These are phyloP conservation scores for Catamblyrhynchus diadema DNA, from an alignment of 2,797 vertebrate species.

Conservation along the genomic window DNA sequence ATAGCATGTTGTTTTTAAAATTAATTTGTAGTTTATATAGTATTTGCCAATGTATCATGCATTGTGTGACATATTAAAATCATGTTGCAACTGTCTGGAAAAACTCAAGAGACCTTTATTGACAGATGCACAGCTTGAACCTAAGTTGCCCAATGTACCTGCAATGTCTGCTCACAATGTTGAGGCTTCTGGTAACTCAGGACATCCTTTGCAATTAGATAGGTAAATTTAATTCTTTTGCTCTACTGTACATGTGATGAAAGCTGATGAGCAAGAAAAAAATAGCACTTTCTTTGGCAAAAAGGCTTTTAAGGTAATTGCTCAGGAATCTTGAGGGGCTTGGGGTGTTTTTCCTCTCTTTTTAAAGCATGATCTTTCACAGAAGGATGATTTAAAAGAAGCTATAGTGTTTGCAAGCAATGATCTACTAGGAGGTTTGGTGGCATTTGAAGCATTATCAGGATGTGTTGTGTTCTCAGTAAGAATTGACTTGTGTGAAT, in stretches of 20 bases:
- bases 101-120: neutral
- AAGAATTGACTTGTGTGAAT: neutral
- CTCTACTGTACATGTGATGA: neutral
- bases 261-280: constrained; percentile 33
- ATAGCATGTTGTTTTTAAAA: neutral
- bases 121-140: neutral
- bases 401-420: neutral
- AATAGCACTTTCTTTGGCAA: neutral
- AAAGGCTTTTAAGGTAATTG: constrained; percentile 12
- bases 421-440: neutral
- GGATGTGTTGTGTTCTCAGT: neutral
- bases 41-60: neutral
- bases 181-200: neutral
- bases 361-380: neutral
- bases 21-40: neutral
- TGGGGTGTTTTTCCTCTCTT: neutral
- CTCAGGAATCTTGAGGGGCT: neutral
- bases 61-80: neutral
- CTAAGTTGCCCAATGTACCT: neutral
- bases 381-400: neutral
- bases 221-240: constrained; percentile 35
- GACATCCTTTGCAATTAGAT: neutral
- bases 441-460: neutral
- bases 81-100: neutral
- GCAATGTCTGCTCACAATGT: neutral